These are phyloP conservation scores for Atrina japonica DNA, from an alignment of 2,888 invertebrate species.

Conservation along the genomic window DNA sequence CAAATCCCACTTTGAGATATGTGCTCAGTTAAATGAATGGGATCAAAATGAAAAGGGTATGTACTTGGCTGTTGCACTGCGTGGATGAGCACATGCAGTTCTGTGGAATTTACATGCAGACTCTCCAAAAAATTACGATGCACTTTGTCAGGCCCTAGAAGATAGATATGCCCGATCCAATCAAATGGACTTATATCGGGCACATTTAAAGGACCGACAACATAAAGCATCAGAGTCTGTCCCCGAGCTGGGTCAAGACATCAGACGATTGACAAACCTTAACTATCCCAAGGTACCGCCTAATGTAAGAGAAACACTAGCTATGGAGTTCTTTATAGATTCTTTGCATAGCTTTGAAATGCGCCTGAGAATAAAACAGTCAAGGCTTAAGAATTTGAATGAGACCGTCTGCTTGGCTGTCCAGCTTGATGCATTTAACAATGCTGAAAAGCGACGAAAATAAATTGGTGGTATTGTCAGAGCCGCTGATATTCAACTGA, in stretches of 20 bases:
- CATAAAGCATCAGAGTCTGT: constrained; percentile 8
- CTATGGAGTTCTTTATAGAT: constrained; percentile 14
- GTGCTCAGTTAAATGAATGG: constrained; percentile 17
- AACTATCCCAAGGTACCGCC: constrained; percentile 11
- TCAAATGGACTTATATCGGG: constrained; percentile 19
- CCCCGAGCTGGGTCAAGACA: constrained; percentile 20
- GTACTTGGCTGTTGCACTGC: constrained; percentile 15
- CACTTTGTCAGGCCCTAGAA: constrained; percentile 3
- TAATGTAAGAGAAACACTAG: constrained; percentile 2
- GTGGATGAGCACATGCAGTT: constrained; percentile 15
- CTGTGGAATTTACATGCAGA: constrained; percentile 11
- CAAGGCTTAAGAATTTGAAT: constrained; percentile 10
- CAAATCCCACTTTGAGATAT: constrained; percentile 17
- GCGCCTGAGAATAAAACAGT: constrained; percentile 15
- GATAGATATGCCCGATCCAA: constrained; percentile 13
- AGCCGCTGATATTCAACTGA: constrained; percentile 1
- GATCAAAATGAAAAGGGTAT: constrained; percentile 9
- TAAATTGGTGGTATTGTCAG: neutral
- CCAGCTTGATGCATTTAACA: constrained; percentile 16
- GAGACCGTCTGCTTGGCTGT: constrained; percentile 9
- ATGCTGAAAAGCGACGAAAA: constrained; percentile 12
- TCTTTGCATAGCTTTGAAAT: constrained; percentile 2
- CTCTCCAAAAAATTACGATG: constrained; percentile 4
- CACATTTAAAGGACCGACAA: constrained; percentile 8
- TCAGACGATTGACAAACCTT: constrained; percentile 8